Base-by-base conservation (phyloP, 1,140 invertebrate species). In the Bombyx mandarina region DNA sequence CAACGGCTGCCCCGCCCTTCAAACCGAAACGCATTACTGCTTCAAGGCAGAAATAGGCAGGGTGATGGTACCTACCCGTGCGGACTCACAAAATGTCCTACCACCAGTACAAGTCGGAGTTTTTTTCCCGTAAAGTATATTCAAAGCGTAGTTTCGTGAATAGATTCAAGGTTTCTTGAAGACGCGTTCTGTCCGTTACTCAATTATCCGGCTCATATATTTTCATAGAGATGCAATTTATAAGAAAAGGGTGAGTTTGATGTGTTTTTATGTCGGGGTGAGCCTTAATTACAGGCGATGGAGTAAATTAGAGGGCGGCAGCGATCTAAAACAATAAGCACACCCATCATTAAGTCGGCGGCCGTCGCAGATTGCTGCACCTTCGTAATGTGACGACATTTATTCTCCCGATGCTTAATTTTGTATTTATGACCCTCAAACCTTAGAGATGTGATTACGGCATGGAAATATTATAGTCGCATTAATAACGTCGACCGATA, bases 321-420 rank as follows among this genome's bases (percentile, higher is more conserved):
- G 69, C 75, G 68, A 77, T 83, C 79, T 83, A 86, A 86, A 86
- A 86, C 83, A 86, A 86, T 86, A 82, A 83, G 67, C 74, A 68
- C 64, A 73, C 63, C 69, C 67, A 75, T 79, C 79, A 84, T 86
- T 84, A 82, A 75, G 55, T 47, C 18, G 59, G 22, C 58, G 65
- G 61, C 62, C 65, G 73, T 58, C 66, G 67, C 70, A 66, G 71
- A 73, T 76, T 71, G 61, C 61, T 63, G 71, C 71, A 70, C 73
- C 71, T 71, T 65, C 71, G 62, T 86, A 82, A 86, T 80, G 78
- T 82, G 79, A 78, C 72, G 74, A 82, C 70, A 78, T 82, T 81
- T 69, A 66, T 58, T 61, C 49, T 45, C 45, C 56, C 53, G 46
- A 54, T 48, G 55, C 55, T 57, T 54, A 50, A 61, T 57, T 53